Conservation (phyloP, 2,113 vertebrate genomes). For the Cyphotilapia sp. region DNA sequence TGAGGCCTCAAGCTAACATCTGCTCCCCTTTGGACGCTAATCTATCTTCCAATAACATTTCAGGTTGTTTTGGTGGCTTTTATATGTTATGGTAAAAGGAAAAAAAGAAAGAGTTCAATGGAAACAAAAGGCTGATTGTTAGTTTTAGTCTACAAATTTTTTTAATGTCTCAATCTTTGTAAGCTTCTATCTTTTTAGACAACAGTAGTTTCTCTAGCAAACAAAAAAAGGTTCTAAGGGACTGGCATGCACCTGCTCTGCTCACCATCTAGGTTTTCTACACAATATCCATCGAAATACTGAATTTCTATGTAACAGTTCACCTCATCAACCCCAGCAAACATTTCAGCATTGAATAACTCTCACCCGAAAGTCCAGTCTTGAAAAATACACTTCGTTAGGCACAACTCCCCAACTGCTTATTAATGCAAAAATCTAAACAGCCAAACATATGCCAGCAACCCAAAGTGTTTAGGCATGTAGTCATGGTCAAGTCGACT, state of each 20-base stretch:
- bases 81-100: background rate
- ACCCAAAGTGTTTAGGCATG: background rate
- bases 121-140: background rate
- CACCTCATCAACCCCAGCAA: background rate
- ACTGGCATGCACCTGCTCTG: background rate
- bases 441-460: background rate
- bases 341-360: background rate
- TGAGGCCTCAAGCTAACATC: conserved; percentile 53
- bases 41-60: conserved; percentile 35
- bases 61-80: background rate
- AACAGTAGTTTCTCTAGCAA: background rate
- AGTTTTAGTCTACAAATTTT: background rate
- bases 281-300: background rate
- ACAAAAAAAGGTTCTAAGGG: background rate
- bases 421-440: background rate
- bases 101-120: background rate
- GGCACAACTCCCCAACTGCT: background rate
- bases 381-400: background rate
- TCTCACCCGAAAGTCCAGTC: background rate
- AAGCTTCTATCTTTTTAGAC: background rate
- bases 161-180: background rate
- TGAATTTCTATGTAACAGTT: background rate
- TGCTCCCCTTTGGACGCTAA: conserved; percentile 35
- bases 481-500: background rate
- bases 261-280: background rate